A percentile compares a stretch with the other conserved stretches of the same genome.
Conservation (phyloP, 37 sponge, comb jelly and placozoan species). For the Trichoplax adhaerens region DNA sequence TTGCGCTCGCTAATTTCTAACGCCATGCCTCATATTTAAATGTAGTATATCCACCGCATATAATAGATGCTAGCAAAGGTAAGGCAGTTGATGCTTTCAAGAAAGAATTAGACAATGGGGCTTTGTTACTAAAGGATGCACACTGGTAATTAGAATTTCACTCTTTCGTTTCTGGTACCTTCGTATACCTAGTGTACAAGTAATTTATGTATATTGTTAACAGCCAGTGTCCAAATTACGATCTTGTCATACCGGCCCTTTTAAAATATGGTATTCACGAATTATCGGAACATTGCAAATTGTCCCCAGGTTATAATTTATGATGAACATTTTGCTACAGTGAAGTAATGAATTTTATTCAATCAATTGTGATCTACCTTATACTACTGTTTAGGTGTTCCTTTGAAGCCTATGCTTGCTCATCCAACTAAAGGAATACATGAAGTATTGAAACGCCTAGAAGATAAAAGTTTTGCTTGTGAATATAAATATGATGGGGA, state of each 20-base stretch:
- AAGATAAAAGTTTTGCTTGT: slow-evolving; percentile 63
- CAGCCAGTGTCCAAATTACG: slow-evolving; percentile 90
- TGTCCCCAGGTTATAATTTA: slow-evolving; percentile 45
- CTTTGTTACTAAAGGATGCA: slow-evolving; percentile 41
- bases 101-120: slow-evolving; percentile 44
- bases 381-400: slow-evolving; percentile 36
- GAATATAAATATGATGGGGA: slow-evolving; percentile 99
- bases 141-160: slow-evolving; percentile 39
- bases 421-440: slow-evolving; percentile 93
- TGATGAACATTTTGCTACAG: not conserved
- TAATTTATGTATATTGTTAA: too few species aligned
- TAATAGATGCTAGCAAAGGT: slow-evolving; percentile 37
- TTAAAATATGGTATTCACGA: slow-evolving; percentile 52
- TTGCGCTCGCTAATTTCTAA: not conserved
- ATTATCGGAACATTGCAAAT: slow-evolving; percentile 50
- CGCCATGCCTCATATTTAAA: slow-evolving; percentile 2
- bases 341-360: not conserved
- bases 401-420: slow-evolving; percentile 98
- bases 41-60: slow-evolving; percentile 10
- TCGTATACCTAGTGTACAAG: too few species aligned
- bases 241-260: slow-evolving; percentile 56
- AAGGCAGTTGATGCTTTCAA: slow-evolving; percentile 49
- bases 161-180: too few species aligned
- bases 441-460: slow-evolving; percentile 78
- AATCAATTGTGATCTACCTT: not conserved